Evolutionary conservation across 2,113 vertebrate genomes (phyloP), one percentile per base, ranked within the genome.

Genomic region (Planiliza haematocheilus): DNA sequence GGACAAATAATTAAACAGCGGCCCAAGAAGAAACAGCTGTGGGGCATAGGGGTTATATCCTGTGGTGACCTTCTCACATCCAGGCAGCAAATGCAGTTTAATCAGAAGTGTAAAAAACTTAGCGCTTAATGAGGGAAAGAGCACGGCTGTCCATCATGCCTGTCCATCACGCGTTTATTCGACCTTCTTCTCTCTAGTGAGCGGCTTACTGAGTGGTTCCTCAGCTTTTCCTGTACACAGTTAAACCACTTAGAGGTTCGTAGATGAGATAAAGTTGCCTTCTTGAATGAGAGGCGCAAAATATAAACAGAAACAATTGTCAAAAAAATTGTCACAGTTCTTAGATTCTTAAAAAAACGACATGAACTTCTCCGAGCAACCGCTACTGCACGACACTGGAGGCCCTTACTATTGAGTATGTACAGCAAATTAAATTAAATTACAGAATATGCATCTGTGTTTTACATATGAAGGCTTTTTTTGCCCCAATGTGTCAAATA

Each of bases 1-100:
- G 57, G 65, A 74, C 63, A 61, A 63, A 82, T 86, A 83, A 85
- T 81, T 66, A 86, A 79, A 69, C 12, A 1, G 48, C 70, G 57
- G 17, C 53, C 21, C 7, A 36, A 21, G 45, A 48, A 67, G 52
- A 42, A 45, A 52, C 8, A 30, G 52, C 50, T 42, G 9, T 6
- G 5, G 51, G 38, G 46, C 2, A 46, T 50, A 65, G 20, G 42
- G 82, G 77, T 82, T 51, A 71, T 42, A 61, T 74, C 56, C 24
- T 39, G 24, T 38, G 46, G 39, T 82, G 79, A 83, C 81, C 81
- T 74, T 75, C 62, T 55, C 49, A 70, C 37, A 43, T 72, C 10
- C 53, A 50, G 46, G 69, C 43, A 72, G 34, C 20, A 67, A 62
- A 77, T 34, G 42, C 17, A 38, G 43, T 65, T 79, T 71, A 58